These are phyloP conservation scores for Sitta europaea DNA, from an alignment of 2,113 vertebrate species.

Conservation along the genomic window DNA sequence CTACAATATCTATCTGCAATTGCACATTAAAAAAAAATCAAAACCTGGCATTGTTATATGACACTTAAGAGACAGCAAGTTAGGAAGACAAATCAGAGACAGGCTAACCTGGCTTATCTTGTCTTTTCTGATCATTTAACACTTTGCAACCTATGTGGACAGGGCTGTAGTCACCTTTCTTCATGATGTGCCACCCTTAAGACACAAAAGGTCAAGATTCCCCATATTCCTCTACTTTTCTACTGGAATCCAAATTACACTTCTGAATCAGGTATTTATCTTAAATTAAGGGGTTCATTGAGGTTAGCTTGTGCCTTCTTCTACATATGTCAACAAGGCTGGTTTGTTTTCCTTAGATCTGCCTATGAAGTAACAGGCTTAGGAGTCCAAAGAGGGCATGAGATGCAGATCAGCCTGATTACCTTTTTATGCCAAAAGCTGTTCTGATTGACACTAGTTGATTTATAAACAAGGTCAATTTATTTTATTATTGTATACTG, in stretches of 20 bases:
- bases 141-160: background rate
- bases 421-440: background rate
- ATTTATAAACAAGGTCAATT: background rate
- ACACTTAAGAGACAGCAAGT: conserved; percentile 18
- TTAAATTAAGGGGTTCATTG: background rate
- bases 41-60: background rate
- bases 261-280: background rate
- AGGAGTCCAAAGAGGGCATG: background rate
- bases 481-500: background rate
- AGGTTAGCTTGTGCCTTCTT: background rate
- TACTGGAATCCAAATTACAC: background rate
- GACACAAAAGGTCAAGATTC: background rate
- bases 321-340: background rate
- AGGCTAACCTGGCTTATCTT: background rate
- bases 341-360: background rate
- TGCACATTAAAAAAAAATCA: background rate
- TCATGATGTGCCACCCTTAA: background rate
- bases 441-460: background rate
- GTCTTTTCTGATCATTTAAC: background rate
- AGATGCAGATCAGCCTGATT: background rate
- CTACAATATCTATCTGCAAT: background rate
- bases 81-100: conserved; percentile 18
- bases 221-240: background rate
- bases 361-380: background rate
- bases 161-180: background rate